Evolutionary conservation across 2,797 vertebrate species (phyloP).

Genomic region (Anniella stebbinsi): DNA sequence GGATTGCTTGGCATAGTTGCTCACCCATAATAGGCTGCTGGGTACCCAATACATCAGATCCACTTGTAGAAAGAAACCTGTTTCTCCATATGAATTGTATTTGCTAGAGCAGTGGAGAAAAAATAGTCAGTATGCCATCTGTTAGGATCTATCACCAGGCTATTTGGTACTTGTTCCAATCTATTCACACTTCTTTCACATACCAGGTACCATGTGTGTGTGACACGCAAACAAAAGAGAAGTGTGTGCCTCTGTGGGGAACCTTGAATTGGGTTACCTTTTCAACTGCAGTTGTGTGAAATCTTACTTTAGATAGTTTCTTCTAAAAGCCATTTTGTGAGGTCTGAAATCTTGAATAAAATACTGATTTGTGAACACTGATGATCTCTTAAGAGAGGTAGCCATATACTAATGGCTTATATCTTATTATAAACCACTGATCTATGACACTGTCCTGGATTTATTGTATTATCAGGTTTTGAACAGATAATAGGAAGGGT

Average conservation of each 20-base stretch:
- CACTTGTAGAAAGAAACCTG: neutral
- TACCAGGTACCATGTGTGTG: neutral
- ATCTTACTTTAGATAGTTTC: neutral
- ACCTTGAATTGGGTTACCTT: neutral
- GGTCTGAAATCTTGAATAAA: conserved; percentile 17
- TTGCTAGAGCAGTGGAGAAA: neutral
- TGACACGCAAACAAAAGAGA: too few relatives aligned
- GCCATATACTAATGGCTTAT: conserved; percentile 17
- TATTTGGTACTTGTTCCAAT: neutral
- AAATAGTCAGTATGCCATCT: neutral
- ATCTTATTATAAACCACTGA: conserved; percentile 35
- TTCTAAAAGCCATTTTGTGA: neutral
- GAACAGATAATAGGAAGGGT: conserved; percentile 52
- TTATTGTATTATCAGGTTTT: conserved; percentile 47
- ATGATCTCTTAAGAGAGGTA: conserved; percentile 30
- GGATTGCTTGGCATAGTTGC: neutral
- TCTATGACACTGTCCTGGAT: conserved; percentile 4
- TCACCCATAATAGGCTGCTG: neutral
- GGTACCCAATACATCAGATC: neutral
- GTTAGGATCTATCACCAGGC: neutral
- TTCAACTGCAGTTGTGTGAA: neutral
- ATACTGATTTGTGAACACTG: conserved; percentile 39
- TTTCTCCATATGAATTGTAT: neutral
- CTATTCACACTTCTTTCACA: neutral
- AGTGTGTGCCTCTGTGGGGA: neutral